Evolutionary conservation across 2,888 invertebrate species (phyloP).

Genomic region (Oscheius myriophilus): DNA sequence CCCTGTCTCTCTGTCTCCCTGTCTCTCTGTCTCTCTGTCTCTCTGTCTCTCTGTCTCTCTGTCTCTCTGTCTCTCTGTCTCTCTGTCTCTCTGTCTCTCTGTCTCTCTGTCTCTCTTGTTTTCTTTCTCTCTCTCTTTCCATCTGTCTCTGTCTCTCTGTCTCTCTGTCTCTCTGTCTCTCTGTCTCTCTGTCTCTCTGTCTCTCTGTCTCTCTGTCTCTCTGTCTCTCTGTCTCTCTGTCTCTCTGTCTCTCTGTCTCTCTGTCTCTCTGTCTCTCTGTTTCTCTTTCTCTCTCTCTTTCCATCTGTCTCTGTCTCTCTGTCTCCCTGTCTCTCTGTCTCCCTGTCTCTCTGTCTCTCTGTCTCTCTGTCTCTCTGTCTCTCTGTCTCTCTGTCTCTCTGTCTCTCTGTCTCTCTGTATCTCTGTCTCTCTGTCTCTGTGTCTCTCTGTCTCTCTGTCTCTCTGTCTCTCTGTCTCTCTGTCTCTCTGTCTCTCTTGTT

Average conservation of each 20-base stretch:
- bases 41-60: conserved; percentile 1
- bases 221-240: background rate
- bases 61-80: conserved; percentile 12
- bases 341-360: background rate
- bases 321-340: background rate
- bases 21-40: background rate
- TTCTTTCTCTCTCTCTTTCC: background rate
- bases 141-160: background rate
- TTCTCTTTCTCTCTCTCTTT: no score
- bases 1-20: background rate
- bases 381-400: conserved; percentile 2
- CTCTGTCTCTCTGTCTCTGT: background rate
- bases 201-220: background rate
- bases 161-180: background rate
- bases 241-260: background rate
- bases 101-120: background rate
- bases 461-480: conserved; percentile 1
- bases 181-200: no score
- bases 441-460: background rate
- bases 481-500: no score
- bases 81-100: background rate
- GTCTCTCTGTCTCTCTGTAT: background rate
- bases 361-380: background rate
- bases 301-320: conserved; percentile 9
- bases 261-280: background rate